Evolutionary conservation across 2,888 invertebrate genomes (phyloP).

Genomic region (Lampropteryx suffumata): DNA sequence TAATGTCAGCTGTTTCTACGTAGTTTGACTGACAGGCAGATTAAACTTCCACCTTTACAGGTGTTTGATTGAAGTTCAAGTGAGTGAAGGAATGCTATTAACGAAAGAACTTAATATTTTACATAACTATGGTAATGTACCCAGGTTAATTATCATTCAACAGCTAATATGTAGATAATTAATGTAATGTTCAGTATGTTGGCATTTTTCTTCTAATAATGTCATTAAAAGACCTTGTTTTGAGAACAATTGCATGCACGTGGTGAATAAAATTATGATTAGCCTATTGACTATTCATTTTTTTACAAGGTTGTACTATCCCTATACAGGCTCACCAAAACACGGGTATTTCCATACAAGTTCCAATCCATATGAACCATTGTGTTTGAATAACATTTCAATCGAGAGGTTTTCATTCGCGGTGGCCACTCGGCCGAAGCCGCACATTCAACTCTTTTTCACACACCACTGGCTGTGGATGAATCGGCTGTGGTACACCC

Average conservation of each 20-base stretch:
- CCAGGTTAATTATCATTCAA: no score
- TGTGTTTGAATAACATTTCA: constrained; percentile 76
- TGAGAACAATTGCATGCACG: no score
- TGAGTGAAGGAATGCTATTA: constrained; percentile 16
- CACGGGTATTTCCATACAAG: constrained; percentile 41
- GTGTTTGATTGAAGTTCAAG: constrained; percentile 27
- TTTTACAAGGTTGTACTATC: constrained; percentile 10
- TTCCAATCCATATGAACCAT: constrained; percentile 60
- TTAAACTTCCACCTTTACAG: constrained; percentile 44
- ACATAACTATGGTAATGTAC: no score
- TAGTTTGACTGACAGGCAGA: constrained; percentile 45
- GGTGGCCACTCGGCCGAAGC: constrained; percentile 59
- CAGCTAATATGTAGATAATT: no score
- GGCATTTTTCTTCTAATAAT: no score
- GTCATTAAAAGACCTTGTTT: no score
- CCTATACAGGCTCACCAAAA: constrained; percentile 23
- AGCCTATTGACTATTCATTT: constrained; percentile 5
- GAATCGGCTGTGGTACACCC: constrained; percentile 71
- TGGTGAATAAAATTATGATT: background rate
- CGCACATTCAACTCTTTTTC: constrained; percentile 72
- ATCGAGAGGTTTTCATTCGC: constrained; percentile 70
- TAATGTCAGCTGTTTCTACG: constrained; percentile 38
- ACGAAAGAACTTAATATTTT: no score
- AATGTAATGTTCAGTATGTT: no score
- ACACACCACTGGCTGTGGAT: constrained; percentile 61